Evolutionary conservation across 2,113 vertebrate species (phyloP).

Genomic region (Misgurnus anguillicaudatus): DNA sequence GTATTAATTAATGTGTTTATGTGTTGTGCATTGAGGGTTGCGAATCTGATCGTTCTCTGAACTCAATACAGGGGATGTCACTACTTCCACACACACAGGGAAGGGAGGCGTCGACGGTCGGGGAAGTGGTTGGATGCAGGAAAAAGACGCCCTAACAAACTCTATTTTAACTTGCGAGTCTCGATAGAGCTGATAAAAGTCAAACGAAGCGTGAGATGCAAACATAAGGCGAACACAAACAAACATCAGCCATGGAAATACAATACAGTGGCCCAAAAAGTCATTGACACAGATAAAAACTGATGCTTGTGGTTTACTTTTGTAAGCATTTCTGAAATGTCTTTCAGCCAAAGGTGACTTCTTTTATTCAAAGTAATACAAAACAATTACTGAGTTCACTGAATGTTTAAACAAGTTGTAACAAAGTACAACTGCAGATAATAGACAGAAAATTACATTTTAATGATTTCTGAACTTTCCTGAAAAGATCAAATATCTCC

Average conservation of each 20-base stretch:
- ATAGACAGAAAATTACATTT: background rate
- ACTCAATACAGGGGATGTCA: background rate
- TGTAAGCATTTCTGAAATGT: too few relatives aligned
- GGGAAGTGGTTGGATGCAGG: constrained; percentile 1
- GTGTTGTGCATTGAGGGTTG: background rate
- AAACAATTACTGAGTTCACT: too few relatives aligned
- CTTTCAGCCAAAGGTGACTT: too few relatives aligned
- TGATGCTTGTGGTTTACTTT: too few relatives aligned
- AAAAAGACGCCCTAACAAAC: background rate
- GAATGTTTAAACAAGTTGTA: too few relatives aligned
- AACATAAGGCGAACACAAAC: background rate
- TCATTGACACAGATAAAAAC: too few relatives aligned
- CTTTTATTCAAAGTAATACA: too few relatives aligned
- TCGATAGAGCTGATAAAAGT: background rate
- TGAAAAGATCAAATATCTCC: background rate
- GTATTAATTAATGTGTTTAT: background rate
- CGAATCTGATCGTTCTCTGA: background rate
- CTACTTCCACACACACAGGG: constrained; percentile 1
- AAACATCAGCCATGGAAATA: background rate
- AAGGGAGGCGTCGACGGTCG: background rate
- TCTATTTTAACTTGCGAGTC: background rate
- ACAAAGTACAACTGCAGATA: background rate
- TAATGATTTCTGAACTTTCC: background rate
- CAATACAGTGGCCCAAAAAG: background rate
- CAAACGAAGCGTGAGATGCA: background rate